Conservation (phyloP, 2,113 vertebrate genomes). For the Bombycilla garrulus region DNA sequence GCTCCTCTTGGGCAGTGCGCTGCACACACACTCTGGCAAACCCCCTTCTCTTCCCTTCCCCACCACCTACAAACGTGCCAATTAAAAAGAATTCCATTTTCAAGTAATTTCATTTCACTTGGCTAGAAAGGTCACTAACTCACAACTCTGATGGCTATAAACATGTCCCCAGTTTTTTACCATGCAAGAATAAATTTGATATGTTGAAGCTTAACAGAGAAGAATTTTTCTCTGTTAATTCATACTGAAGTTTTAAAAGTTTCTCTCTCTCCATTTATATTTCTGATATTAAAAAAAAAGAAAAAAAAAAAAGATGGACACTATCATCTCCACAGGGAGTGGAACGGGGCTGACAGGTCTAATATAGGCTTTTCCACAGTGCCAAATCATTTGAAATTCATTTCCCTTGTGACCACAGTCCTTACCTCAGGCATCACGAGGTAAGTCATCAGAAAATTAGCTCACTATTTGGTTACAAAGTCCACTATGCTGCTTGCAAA, state of each 20-base stretch:
- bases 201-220: constrained; percentile 51
- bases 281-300: not conserved
- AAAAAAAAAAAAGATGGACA: not conserved
- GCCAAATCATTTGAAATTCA: constrained; percentile 46
- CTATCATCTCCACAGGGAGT: not conserved
- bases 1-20: not conserved
- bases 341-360: not conserved
- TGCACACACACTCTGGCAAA: not conserved
- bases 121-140: constrained; percentile 81
- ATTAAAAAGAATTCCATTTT: constrained; percentile 79
- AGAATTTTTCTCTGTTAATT: constrained; percentile 56
- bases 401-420: not conserved
- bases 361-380: not conserved
- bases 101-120: constrained; percentile 78
- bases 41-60: constrained; percentile 1
- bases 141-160: constrained; percentile 75
- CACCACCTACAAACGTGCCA: constrained; percentile 63
- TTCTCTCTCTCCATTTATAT: not conserved
- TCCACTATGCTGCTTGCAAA: not conserved
- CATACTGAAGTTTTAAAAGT: constrained; percentile 24
- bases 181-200: constrained; percentile 53
- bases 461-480: not conserved
- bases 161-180: constrained; percentile 68
- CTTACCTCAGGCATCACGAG: constrained; percentile 26
- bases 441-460: constrained; percentile 32